Base-by-base conservation (phyloP, 2,113 vertebrate species). In the Rhinichthys klamathensis region DNA sequence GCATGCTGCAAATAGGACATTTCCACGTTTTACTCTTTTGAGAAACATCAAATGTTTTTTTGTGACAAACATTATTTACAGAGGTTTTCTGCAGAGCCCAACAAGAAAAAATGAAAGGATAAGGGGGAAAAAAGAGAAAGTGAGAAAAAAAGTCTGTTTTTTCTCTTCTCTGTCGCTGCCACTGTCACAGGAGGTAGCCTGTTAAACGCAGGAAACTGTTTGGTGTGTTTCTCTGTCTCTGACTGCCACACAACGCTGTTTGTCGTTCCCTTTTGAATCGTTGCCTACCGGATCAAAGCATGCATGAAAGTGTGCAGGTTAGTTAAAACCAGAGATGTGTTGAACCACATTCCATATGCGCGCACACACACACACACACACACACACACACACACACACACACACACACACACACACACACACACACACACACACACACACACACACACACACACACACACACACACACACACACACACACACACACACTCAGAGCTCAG, bases 291-390 rank as follows among this genome's bases (percentile, higher is more conserved):
- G 69, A 85, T 87, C 80, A 85, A 84, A 86, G 89, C 38, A 30
- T 73, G 82, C 77, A 84, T 49, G 79, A 84, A 89, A 58, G 83
- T 82, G 77, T 69, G 32, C 70, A 85, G 81, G 88, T 87, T 82
- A 74, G 82, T 88, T 84, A 84, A 84, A 88, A 76, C 70, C 77
- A 86, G 84, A 63, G 82, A 85, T 82, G 85, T 88, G 78, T 86
- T 67, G 75, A 84, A 85, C n/a, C 56, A 63, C 32, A 5, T 32
- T 41, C 56, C 38, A 84, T 18, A 49, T 30, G 16, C 46, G 21
- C 32, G 76, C 6, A 23, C 61, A 77, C 30, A 38, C 13, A 30
- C 23, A 70, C 46, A 46, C 44, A 44, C 44, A 15, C 46, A 49
- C 46, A 13, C 46, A 49, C 46, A 49, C 46, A 13, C 46, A 46